Evolutionary conservation across 2,113 vertebrate species (phyloP).

Genomic region (Cathartes aura): DNA sequence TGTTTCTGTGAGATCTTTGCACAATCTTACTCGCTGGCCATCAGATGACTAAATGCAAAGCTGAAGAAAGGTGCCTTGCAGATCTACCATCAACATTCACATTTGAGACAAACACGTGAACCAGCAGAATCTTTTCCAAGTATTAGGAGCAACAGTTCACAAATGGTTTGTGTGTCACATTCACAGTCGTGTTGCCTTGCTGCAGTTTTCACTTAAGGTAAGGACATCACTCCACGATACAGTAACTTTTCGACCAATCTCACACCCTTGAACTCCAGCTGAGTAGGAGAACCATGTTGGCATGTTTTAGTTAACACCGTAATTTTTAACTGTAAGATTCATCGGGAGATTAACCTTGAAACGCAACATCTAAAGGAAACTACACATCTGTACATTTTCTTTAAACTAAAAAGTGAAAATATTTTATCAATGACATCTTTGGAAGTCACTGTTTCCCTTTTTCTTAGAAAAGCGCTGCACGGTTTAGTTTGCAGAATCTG

Average conservation of each 20-base stretch:
- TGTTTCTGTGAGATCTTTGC: neutral
- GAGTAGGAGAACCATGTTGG: neutral
- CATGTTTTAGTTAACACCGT: neutral
- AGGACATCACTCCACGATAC: neutral
- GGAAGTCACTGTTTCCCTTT: neutral
- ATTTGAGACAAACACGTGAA: fast-evolving
- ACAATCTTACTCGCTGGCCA: fast-evolving
- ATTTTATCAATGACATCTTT: neutral
- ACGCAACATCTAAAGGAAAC: neutral
- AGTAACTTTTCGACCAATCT: neutral
- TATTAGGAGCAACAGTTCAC: neutral
- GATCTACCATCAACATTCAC: neutral
- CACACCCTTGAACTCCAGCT: fast-evolving
- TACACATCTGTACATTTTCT: neutral
- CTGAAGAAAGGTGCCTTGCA: neutral
- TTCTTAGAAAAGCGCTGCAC: neutral
- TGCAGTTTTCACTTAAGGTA: neutral
- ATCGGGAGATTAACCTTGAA: neutral
- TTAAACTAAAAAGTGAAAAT: neutral
- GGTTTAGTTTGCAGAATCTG: neutral
- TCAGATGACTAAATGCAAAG: neutral
- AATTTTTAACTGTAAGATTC: neutral
- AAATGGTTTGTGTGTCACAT: neutral
- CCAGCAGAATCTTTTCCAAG: neutral
- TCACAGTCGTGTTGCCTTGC: neutral